Evolutionary conservation across 2,797 vertebrate species (phyloP).

Genomic region (Hylomyscus alleni): DNA sequence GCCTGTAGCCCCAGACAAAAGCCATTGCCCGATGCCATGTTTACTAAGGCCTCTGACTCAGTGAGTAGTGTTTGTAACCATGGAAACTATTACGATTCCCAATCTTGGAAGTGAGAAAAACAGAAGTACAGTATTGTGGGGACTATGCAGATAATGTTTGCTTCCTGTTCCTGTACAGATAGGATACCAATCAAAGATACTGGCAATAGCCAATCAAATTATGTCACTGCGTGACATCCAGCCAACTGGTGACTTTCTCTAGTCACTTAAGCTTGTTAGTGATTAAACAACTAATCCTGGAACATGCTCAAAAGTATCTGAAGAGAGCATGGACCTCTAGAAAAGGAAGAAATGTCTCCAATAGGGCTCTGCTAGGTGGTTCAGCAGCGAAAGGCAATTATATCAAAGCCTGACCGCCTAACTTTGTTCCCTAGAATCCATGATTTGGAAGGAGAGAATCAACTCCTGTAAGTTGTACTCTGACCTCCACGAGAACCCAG

Average conservation of each 20-base stretch:
- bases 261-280: neutral
- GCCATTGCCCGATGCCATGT: neutral
- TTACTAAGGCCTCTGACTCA: constrained; percentile 48
- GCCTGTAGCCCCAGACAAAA: constrained; percentile 21
- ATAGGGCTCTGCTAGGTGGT: neutral
- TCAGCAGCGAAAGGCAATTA: neutral
- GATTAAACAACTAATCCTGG: neutral
- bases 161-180: neutral
- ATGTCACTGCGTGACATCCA: neutral
- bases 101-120: neutral
- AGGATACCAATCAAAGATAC: neutral
- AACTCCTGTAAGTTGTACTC: neutral
- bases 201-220: neutral
- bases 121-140: neutral
- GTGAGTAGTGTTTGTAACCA: constrained; percentile 23
- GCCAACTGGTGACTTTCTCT: neutral
- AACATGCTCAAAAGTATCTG: neutral
- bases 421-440: neutral
- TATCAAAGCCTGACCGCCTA: neutral
- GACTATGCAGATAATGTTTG: neutral
- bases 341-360: neutral
- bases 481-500: neutral
- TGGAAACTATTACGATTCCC: constrained; percentile 41
- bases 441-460: neutral
- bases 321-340: neutral